Evolutionary conservation across 2,113 vertebrate genomes (phyloP).

Genomic region (Labrus mixtus): DNA sequence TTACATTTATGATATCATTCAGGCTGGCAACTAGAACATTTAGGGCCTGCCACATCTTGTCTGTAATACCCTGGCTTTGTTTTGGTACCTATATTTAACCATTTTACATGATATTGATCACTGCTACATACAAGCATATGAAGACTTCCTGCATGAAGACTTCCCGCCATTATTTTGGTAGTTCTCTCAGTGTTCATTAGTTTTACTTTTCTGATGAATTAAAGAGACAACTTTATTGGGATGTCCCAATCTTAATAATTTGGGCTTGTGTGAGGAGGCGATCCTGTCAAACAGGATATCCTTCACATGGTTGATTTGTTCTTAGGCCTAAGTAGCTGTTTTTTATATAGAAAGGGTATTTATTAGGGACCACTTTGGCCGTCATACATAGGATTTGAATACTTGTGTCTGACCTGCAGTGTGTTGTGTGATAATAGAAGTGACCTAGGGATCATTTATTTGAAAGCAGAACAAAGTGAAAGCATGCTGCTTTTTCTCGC

Average conservation of each 20-base stretch:
- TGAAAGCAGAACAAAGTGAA: neutral
- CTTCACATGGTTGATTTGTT: conserved; percentile 26
- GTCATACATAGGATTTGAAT: neutral
- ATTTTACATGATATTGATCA: conserved; percentile 14
- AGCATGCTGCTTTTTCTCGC: neutral
- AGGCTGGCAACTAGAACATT: conserved; percentile 34
- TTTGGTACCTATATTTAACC: conserved; percentile 20
- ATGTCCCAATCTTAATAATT: conserved; percentile 43
- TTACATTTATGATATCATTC: conserved; percentile 50
- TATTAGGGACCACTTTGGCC: neutral
- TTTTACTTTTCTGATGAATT: neutral
- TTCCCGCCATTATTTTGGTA: conserved; percentile 19
- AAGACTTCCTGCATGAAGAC: too few species aligned
- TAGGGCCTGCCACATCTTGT: conserved; percentile 13
- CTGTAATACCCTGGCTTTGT: conserved; percentile 27
- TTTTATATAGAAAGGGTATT: conserved; percentile 16
- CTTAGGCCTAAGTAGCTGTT: neutral
- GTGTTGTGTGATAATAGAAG: neutral
- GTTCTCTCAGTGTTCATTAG: neutral
- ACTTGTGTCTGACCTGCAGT: neutral
- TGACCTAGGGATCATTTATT: conserved; percentile 9
- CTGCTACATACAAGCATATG: conserved; percentile 8
- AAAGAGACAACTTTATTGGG: conserved; percentile 36
- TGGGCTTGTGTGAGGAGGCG: conserved; percentile 24
- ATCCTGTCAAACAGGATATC: conserved; percentile 35